phyloP scores from a whole-genome alignment of 2,888 invertebrate species.

The Dicyrtomina minuta region DNA sequence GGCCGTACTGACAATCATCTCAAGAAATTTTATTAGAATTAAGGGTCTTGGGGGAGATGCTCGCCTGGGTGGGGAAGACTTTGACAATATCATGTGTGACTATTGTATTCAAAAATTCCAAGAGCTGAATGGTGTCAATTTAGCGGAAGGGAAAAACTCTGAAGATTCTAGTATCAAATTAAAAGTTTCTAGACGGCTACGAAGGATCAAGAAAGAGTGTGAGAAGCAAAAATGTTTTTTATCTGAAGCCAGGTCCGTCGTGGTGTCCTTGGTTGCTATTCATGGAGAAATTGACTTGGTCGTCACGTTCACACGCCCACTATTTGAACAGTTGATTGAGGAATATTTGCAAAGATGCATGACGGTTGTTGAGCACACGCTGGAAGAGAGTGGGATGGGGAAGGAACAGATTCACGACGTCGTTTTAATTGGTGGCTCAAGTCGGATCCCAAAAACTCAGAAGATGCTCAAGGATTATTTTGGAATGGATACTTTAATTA shows the following conservation, averaged over 20 bases:
- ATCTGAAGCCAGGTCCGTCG: not conserved
- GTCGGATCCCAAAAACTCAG: slow-evolving; percentile 28
- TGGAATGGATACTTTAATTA: not conserved
- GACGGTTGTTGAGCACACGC: slow-evolving; percentile 7
- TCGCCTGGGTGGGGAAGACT: slow-evolving; percentile 36
- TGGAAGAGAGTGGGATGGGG: slow-evolving; percentile 3
- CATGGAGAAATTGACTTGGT: slow-evolving; percentile 9
- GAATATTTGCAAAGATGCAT: slow-evolving; percentile 33
- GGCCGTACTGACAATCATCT: slow-evolving; percentile 18
- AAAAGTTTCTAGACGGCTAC: not conserved
- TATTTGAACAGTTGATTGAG: slow-evolving; percentile 35
- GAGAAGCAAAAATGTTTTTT: slow-evolving; percentile 32
- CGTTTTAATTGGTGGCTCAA: slow-evolving; percentile 42
- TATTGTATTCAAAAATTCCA: slow-evolving; percentile 35
- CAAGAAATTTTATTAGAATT: slow-evolving; percentile 15
- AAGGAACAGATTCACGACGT: slow-evolving; percentile 36
- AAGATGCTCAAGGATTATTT: slow-evolving; percentile 21
- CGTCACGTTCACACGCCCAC: slow-evolving; percentile 22
- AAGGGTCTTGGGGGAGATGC: slow-evolving; percentile 25
- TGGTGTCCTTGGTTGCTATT: slow-evolving; percentile 9
- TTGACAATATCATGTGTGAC: slow-evolving; percentile 55
- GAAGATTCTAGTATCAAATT: not conserved
- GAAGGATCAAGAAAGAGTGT: slow-evolving; percentile 29
- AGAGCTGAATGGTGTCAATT: slow-evolving; percentile 2
- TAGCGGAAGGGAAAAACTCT: not conserved